Conservation (phyloP, 2,888 invertebrate species). For the Polydrusus cervinus region DNA sequence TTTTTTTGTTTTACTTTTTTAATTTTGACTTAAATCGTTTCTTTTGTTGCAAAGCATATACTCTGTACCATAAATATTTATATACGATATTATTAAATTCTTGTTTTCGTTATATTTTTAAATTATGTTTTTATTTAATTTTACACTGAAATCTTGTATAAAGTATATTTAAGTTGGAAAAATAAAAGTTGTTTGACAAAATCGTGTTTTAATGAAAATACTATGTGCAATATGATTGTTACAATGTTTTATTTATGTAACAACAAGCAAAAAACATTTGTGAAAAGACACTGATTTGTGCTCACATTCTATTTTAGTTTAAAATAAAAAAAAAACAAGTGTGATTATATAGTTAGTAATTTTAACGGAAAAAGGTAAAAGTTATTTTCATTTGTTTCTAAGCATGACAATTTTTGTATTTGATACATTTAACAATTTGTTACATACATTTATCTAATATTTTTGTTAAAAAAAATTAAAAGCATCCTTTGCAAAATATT, state of each 20-base stretch:
- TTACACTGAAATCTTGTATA: constrained; percentile 15
- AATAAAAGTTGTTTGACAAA: constrained; percentile 27
- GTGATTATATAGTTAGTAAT: constrained; percentile 66
- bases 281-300: constrained; percentile 62
- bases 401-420: too few species aligned
- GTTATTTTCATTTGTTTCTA: constrained; percentile 11
- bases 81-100: constrained; percentile 4
- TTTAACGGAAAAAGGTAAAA: constrained; percentile 35
- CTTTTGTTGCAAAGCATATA: constrained; percentile 11
- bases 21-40: neutral
- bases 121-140: constrained; percentile 27
- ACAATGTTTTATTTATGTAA: constrained; percentile 19
- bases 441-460: too few species aligned
- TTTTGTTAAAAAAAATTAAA: too few species aligned
- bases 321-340: constrained; percentile 66
- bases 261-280: constrained; percentile 33
- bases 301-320: constrained; percentile 63
- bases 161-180: constrained; percentile 21
- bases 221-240: constrained; percentile 30
- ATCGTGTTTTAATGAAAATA: constrained; percentile 22
- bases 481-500: too few species aligned
- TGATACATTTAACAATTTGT: too few species aligned
- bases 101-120: constrained; percentile 31
- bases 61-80: neutral
- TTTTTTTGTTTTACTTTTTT: neutral